phyloP scores from a whole-genome alignment of 2,113 vertebrate species.

The Lagopus muta region DNA sequence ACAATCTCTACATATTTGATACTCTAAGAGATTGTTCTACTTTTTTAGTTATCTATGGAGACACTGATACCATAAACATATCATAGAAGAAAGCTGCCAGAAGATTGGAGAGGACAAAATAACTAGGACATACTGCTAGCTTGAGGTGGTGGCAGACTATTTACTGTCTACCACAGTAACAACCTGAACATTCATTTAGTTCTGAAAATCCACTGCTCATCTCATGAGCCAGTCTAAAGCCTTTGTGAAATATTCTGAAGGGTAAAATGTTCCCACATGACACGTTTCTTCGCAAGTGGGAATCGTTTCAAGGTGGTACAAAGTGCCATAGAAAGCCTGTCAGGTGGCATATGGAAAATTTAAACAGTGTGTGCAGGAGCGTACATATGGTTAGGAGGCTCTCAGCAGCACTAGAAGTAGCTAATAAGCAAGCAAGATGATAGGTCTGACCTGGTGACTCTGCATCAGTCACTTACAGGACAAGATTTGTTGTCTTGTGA shows the following conservation, averaged over 20 bases:
- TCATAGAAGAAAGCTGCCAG: neutral
- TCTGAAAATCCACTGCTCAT: neutral
- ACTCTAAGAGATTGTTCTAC: neutral
- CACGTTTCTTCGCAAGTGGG: neutral
- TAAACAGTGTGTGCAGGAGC: neutral
- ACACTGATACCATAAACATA: neutral
- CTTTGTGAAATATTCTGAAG: constrained; percentile 11
- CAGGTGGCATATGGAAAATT: constrained; percentile 52
- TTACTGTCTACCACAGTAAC: neutral
- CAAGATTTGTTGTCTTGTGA: neutral
- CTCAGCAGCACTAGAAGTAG: neutral
- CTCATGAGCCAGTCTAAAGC: neutral
- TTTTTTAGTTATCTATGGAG: neutral
- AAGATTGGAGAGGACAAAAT: neutral
- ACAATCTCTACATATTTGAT: neutral
- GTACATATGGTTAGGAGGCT: constrained; percentile 23
- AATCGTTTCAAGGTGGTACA: constrained; percentile 35
- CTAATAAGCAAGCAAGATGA: neutral
- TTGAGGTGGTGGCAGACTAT: neutral
- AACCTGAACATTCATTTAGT: neutral
- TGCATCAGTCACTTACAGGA: neutral
- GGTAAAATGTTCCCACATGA: constrained; percentile 11
- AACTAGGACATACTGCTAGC: neutral
- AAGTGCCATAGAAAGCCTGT: constrained; percentile 4
- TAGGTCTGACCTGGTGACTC: neutral